Evolutionary conservation across 2,888 invertebrate genomes (phyloP).

Genomic region (Aspidapion aeneum): DNA sequence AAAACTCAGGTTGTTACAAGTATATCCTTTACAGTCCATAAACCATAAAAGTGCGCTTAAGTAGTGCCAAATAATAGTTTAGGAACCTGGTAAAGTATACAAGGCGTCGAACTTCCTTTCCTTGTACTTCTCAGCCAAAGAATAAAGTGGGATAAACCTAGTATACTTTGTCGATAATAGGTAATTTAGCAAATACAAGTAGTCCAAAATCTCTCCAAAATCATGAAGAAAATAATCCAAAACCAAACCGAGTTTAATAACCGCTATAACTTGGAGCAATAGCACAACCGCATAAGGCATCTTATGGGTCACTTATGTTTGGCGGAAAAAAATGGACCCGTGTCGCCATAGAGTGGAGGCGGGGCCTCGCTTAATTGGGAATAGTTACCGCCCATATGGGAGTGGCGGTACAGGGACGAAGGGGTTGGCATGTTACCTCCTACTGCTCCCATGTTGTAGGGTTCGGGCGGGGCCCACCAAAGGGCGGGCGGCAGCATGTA

Average conservation of each 20-base stretch:
- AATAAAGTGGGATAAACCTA: too few relatives aligned
- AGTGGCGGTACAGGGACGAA: not conserved
- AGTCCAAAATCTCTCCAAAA: not conserved
- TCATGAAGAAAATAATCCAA: not conserved
- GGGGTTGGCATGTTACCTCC: not conserved
- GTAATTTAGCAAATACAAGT: not conserved
- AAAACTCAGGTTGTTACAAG: too few relatives aligned
- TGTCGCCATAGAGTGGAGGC: not conserved
- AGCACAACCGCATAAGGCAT: constrained; percentile 32
- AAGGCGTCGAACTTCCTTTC: too few relatives aligned
- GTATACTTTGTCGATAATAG: too few relatives aligned
- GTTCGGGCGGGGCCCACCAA: constrained; percentile 35
- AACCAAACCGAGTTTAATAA: not conserved
- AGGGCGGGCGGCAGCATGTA: constrained; percentile 33
- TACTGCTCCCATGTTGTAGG: not conserved
- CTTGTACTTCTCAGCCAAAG: too few relatives aligned
- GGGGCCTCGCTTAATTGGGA: not conserved
- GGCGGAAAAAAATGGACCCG: not conserved
- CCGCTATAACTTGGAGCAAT: constrained; percentile 32
- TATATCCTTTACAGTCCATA: too few relatives aligned
- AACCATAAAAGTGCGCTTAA: too few relatives aligned
- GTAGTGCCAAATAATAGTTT: too few relatives aligned
- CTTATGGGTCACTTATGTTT: constrained; percentile 44
- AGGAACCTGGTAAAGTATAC: too few relatives aligned
- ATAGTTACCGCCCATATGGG: not conserved